phyloP scores from a whole-genome alignment of 35 echinoderm and acorn worm genomes.

The Ophioderma brevispina region DNA sequence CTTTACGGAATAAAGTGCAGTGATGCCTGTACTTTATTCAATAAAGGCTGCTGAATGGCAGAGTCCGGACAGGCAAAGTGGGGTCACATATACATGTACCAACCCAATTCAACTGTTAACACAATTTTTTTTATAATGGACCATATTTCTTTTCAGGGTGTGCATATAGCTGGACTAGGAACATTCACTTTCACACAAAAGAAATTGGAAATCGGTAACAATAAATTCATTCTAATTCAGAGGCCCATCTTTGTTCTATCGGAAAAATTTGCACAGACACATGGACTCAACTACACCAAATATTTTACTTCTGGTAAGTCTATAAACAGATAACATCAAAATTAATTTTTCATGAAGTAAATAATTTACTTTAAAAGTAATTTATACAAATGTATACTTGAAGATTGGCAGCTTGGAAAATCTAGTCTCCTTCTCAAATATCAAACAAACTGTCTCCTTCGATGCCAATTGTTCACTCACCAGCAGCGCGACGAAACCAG shows the following conservation, averaged over 20 bases:
- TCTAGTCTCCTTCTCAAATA: too few species aligned
- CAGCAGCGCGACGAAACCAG: too few species aligned
- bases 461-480: too few species aligned
- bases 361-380: too few species aligned
- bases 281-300: constrained; percentile 84
- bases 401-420: too few species aligned
- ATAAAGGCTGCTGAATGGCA: neutral
- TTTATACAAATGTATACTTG: too few species aligned
- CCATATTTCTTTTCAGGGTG: constrained; percentile 71
- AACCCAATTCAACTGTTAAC: neutral
- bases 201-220: constrained; percentile 98
- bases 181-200: constrained; percentile 98
- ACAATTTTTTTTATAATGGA: constrained; percentile 13
- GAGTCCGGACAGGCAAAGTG: neutral
- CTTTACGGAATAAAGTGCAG: neutral
- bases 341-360: too few species aligned
- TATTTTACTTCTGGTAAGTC: constrained; percentile 87
- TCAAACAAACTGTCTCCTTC: too few species aligned
- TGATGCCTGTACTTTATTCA: neutral
- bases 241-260: constrained; percentile 92
- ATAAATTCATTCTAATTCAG: constrained; percentile 95
- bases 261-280: constrained; percentile 96
- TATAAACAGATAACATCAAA: too few species aligned
- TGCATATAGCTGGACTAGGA: constrained; percentile 88
- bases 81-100: neutral